These are phyloP conservation scores for Syngnathoides biaculeatus DNA, from an alignment of 2,113 vertebrate genomes.

Conservation along the genomic window DNA sequence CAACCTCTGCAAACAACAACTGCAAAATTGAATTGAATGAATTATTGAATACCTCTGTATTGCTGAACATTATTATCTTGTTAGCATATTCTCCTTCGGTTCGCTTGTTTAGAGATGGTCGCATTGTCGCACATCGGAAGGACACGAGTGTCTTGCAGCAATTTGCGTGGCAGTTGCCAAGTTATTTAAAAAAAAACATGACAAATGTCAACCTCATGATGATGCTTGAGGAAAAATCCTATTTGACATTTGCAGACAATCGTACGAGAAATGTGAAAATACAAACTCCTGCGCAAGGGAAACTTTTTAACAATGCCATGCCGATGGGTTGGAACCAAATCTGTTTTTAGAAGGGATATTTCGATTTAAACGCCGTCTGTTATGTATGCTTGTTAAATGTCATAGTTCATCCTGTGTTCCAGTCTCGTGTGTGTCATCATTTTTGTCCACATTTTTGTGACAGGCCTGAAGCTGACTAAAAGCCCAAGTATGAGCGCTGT, in stretches of 20 bases:
- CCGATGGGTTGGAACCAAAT: not conserved
- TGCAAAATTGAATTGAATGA: not conserved
- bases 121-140: not conserved
- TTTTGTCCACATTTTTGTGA: not conserved
- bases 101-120: not conserved
- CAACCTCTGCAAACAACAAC: not conserved
- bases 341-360: slow-evolving; percentile 4
- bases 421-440: not conserved
- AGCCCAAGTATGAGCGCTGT: slow-evolving; percentile 6
- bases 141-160: not conserved
- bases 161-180: not conserved
- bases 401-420: not conserved
- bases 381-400: not conserved
- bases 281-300: not conserved
- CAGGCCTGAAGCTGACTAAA: slow-evolving; percentile 1
- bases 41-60: not conserved
- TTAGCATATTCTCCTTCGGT: not conserved
- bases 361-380: not conserved
- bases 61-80: too few species aligned
- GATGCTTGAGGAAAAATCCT: not conserved
- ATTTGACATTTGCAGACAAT: not conserved
- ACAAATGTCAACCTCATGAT: not conserved
- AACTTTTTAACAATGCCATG: not conserved
- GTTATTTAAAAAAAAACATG: not conserved
- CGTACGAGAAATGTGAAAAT: not conserved